Evolutionary conservation across 2,888 invertebrate species (phyloP).

Genomic region (Myathropa florea): DNA sequence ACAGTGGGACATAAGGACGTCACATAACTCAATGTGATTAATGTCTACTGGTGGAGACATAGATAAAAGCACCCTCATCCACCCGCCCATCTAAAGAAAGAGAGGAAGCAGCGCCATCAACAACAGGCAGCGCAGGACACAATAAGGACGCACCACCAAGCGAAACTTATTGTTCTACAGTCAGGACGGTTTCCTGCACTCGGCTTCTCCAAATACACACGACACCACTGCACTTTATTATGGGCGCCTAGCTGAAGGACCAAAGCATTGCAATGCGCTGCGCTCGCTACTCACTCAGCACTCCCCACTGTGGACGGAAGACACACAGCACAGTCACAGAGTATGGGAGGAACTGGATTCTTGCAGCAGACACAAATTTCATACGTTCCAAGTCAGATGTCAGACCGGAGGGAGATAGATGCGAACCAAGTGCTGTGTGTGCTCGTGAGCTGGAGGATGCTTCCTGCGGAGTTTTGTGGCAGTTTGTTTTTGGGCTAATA

Average conservation of each 20-base stretch:
- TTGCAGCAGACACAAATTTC: conserved; percentile 66
- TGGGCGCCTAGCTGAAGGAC: conserved; percentile 64
- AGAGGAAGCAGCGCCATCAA: conserved; percentile 63
- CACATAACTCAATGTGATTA: conserved; percentile 81
- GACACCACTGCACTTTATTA: conserved; percentile 64
- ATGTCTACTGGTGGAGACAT: conserved; percentile 75
- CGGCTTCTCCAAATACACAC: conserved; percentile 60
- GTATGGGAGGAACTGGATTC: conserved; percentile 37
- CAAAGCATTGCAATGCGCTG: conserved; percentile 7
- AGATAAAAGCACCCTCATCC: conserved; percentile 58
- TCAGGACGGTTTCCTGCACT: conserved; percentile 57
- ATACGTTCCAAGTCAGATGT: conserved; percentile 71
- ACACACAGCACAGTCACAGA: neutral
- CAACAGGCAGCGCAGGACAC: conserved; percentile 66
- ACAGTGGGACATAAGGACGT: conserved; percentile 77
- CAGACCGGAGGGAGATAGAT: conserved; percentile 66
- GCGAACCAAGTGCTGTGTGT: conserved; percentile 45
- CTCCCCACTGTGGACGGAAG: neutral
- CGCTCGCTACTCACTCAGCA: neutral
- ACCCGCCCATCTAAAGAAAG: conserved; percentile 14
- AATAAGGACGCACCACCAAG: conserved; percentile 67
- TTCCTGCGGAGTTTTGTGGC: conserved; percentile 69
- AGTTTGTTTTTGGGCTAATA: conserved; percentile 71
- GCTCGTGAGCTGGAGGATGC: conserved; percentile 45
- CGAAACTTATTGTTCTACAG: conserved; percentile 66